These are phyloP conservation scores for Drosophila mettleri DNA, from an alignment of 2,888 invertebrate genomes.

Conservation along the genomic window DNA sequence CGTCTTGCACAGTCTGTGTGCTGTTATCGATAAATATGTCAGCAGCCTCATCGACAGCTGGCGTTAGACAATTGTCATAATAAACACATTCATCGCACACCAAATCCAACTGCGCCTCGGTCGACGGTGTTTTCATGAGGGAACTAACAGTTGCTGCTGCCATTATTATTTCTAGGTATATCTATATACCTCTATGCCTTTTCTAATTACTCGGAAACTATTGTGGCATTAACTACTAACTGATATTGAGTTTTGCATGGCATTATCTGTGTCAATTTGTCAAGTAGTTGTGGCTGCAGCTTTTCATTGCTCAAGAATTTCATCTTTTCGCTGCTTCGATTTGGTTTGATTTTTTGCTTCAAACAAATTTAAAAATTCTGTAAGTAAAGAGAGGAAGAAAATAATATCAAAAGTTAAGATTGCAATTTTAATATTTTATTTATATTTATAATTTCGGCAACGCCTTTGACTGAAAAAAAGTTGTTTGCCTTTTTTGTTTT, in stretches of 20 bases:
- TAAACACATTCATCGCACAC: constrained; percentile 66
- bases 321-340: neutral
- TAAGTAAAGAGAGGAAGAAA: neutral
- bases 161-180: constrained; percentile 51
- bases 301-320: neutral
- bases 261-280: neutral
- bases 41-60: constrained; percentile 12
- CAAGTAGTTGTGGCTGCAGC: neutral
- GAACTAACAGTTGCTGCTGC: constrained; percentile 73
- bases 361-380: neutral
- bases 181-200: constrained; percentile 1
- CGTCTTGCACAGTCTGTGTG: constrained; percentile 66
- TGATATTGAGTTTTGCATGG: neutral
- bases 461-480: neutral
- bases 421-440: neutral
- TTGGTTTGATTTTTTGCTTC: no score
- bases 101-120: constrained; percentile 46
- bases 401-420: neutral
- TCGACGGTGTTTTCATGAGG: constrained; percentile 53
- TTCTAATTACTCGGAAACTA: constrained; percentile 19
- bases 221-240: constrained; percentile 28
- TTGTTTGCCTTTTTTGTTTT: neutral
- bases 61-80: constrained; percentile 43
- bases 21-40: constrained; percentile 72
- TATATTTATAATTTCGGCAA: neutral